Evolutionary conservation across 2,113 vertebrate species (phyloP).

Genomic region (Oncorhynchus nerka): DNA sequence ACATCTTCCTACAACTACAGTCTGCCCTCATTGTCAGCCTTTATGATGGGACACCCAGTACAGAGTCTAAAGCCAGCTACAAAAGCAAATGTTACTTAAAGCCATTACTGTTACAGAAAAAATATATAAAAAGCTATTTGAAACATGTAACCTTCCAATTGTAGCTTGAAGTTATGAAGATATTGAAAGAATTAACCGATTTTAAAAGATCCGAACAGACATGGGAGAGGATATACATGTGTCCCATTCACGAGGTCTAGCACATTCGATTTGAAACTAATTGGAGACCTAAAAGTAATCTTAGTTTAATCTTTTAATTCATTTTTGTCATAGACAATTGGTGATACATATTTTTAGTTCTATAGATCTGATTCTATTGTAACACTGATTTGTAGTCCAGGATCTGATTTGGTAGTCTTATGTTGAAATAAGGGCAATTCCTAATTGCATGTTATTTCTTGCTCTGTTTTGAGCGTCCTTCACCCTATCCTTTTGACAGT

Average conservation of each 20-base stretch:
- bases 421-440: background rate
- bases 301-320: too few relatives aligned
- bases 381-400: too few relatives aligned
- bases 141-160: background rate
- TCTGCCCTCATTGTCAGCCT: background rate
- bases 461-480: background rate
- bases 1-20: background rate
- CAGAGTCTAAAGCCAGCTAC: background rate
- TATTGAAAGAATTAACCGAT: too few relatives aligned
- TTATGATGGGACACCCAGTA: background rate
- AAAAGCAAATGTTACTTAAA: background rate
- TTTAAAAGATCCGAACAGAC: too few relatives aligned
- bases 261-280: background rate
- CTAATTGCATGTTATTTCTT: background rate
- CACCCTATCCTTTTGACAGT: background rate
- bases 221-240: too few relatives aligned
- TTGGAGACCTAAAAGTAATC: too few relatives aligned
- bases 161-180: too few relatives aligned
- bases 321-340: too few relatives aligned
- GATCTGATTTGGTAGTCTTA: background rate
- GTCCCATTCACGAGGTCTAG: too few relatives aligned
- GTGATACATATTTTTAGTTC: too few relatives aligned
- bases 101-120: background rate
- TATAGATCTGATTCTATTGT: too few relatives aligned
- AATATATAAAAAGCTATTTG: background rate